Evolutionary conservation across 2,797 vertebrate species (phyloP).

Genomic region (Sternarchorhynchus goeldii): DNA sequence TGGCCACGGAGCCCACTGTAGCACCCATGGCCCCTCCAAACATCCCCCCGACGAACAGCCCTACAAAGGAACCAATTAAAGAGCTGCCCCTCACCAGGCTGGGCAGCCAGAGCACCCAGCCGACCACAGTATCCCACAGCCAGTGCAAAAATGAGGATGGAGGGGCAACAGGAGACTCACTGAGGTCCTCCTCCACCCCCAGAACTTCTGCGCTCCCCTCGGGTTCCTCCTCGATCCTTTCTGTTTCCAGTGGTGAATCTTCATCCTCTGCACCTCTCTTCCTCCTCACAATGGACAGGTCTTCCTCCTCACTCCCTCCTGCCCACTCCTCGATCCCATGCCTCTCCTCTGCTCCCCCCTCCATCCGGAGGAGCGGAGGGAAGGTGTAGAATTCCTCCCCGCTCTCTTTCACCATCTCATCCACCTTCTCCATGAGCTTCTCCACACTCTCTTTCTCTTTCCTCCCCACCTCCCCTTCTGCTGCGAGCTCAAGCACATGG

Average conservation of each 20-base stretch:
- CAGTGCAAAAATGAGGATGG: conserved; percentile 55
- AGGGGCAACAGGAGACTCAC: conserved; percentile 29
- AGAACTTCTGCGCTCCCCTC: conserved; percentile 62
- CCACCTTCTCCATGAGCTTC: conserved; percentile 67
- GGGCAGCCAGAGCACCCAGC: conserved; percentile 68
- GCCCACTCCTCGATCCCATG: conserved; percentile 57
- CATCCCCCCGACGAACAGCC: conserved; percentile 75
- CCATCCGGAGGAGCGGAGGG: conserved; percentile 64
- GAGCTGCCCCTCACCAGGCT: conserved; percentile 68
- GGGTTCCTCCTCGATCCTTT: conserved; percentile 54
- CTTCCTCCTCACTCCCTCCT: conserved; percentile 46
- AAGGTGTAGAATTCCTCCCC: conserved; percentile 61
- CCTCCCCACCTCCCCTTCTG: conserved; percentile 61
- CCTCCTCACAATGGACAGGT: conserved; percentile 44
- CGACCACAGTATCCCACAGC: conserved; percentile 68
- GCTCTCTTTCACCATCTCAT: conserved; percentile 59
- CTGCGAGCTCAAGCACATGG: conserved; percentile 60
- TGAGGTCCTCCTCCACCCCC: conserved; percentile 53
- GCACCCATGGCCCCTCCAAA: conserved; percentile 72
- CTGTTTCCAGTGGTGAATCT: background rate
- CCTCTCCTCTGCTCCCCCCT: conserved; percentile 59
- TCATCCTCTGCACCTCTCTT: conserved; percentile 45
- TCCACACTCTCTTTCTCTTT: conserved; percentile 22
- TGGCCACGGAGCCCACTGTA: conserved; percentile 76
- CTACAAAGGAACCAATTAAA: conserved; percentile 72